Percentiles rank a stretch among this genome's conserved stretches.
phyloP scores from a whole-genome alignment of 2,797 vertebrate genomes.

The Thaleichthys pacificus region DNA sequence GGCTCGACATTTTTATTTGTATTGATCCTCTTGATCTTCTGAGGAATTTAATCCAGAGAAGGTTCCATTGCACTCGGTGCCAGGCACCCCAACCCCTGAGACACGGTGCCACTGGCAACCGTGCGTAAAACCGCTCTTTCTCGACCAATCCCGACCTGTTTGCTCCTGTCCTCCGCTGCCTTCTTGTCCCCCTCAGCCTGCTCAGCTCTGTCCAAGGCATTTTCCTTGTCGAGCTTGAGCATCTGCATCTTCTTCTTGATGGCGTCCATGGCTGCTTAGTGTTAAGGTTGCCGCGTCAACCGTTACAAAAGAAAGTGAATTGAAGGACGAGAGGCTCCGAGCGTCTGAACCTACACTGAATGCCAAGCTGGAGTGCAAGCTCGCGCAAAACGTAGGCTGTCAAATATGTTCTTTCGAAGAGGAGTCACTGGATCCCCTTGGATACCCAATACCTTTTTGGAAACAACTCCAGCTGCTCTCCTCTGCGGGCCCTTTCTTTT shows the following conservation, averaged over 20 bases:
- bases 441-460: conserved; percentile 90
- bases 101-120: conserved; percentile 22
- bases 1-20: conserved; percentile 16
- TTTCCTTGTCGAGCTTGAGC: conserved; percentile 99
- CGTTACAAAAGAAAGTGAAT: conserved; percentile 46
- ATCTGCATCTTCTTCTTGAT: conserved; percentile 99
- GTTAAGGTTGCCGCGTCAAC: conserved; percentile 52
- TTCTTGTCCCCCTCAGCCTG: conserved; percentile 97
- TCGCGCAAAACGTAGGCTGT: conserved; percentile 67
- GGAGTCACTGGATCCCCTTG: conserved; percentile 82
- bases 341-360: conserved; percentile 72
- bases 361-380: conserved; percentile 82
- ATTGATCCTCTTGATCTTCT: conserved; percentile 15
- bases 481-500: conserved; percentile 63
- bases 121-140: conserved; percentile 45
- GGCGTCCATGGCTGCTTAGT: conserved; percentile 92
- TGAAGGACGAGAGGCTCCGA: conserved; percentile 53
- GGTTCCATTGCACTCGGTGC: not conserved
- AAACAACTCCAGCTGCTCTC: conserved; percentile 72
- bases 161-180: conserved; percentile 94
- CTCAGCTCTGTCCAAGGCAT: conserved; percentile 95
- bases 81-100: not conserved
- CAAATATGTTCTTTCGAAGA: conserved; percentile 86
- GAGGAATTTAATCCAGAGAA: conserved; percentile 25
- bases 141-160: conserved; percentile 82